A percentile compares a stretch with the other conserved stretches of the same genome.
Evolutionary conservation across 2,888 invertebrate species (phyloP).

Genomic region (Nysson spinosus): DNA sequence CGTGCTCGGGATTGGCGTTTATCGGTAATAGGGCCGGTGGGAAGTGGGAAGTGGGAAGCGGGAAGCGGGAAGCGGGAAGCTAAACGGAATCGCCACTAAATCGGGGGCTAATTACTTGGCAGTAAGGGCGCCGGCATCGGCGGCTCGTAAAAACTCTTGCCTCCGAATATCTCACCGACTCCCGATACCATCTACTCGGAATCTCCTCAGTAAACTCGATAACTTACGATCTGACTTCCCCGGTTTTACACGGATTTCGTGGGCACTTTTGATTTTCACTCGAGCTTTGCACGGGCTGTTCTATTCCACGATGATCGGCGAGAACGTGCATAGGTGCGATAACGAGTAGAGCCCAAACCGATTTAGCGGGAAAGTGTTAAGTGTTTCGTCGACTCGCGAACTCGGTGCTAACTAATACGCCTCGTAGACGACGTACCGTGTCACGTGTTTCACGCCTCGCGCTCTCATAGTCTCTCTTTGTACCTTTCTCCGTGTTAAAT

Average conservation of each 20-base stretch:
- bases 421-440: slow-evolving; percentile 25
- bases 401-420: slow-evolving; percentile 72
- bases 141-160: slow-evolving; percentile 66
- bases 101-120: slow-evolving; percentile 75
- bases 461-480: slow-evolving; percentile 20
- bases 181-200: slow-evolving; percentile 58
- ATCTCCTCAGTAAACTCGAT: slow-evolving; percentile 68
- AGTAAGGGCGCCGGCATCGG: slow-evolving; percentile 66
- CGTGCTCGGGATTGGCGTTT: slow-evolving; percentile 45
- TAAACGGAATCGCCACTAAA: slow-evolving; percentile 72
- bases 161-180: slow-evolving; percentile 64
- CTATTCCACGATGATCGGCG: too few species aligned
- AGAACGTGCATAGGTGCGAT: too few species aligned
- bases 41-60: too few species aligned
- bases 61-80: slow-evolving; percentile 45
- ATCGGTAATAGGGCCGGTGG: slow-evolving; percentile 57
- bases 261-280: background rate
- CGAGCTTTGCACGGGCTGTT: background rate
- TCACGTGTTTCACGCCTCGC: slow-evolving; percentile 22
- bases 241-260: background rate
- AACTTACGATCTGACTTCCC: slow-evolving; percentile 52
- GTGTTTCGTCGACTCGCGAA: slow-evolving; percentile 69
- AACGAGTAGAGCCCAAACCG: slow-evolving; percentile 63
- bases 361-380: slow-evolving; percentile 70
- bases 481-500: slow-evolving; percentile 9